Base-by-base conservation (phyloP, 1,140 invertebrate species). In the Solen grandis region DNA sequence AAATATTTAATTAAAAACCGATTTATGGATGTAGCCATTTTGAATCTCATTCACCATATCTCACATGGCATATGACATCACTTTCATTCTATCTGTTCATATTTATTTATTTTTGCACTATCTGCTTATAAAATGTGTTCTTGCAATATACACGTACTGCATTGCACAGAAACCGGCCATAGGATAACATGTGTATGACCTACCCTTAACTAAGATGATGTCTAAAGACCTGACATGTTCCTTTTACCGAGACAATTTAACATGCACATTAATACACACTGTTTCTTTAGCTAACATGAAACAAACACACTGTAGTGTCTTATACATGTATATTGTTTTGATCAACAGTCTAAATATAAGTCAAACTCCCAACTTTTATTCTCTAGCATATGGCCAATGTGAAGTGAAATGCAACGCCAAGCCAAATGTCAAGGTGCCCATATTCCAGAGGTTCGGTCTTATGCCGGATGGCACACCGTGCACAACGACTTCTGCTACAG, bases 401-500 rank as follows among this genome's bases (percentile, higher is more conserved):
- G 77, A 80, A 27, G 77, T 80, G 0, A 72, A 72, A 35, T 80
- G 77, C 31, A 35, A 72, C 27, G 55, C 31, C 2, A n/a, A 10
- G 8, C 19, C 5, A 65, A 29, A 38, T 19, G 52, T 63, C 33
- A 65, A 35, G 0, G 68, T 38, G 0, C 27, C 38, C 2, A 13
- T 0, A 36, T 50, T n/a, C 8, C 54, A 63, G 57, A 50, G 77
- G n/a, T 55, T 72, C 31, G 77, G 77, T 65, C 59, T 80, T 29
- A 80, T 80, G 46, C 77, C 77, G 3, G 68, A 80, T 33, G 77
- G 77, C 27, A 72, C 77, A 16, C 46, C 55, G 0, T 80, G 77
- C 36, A 52, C 33, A 4, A 33, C 57, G 16, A 13, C 59, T 29
- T 25, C 22, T n/a, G 10, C 55, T n/a, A 38, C 29, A 22, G 63